phyloP scores from a whole-genome alignment of 1,140 invertebrate genomes.

The Laupala kohalensis region DNA sequence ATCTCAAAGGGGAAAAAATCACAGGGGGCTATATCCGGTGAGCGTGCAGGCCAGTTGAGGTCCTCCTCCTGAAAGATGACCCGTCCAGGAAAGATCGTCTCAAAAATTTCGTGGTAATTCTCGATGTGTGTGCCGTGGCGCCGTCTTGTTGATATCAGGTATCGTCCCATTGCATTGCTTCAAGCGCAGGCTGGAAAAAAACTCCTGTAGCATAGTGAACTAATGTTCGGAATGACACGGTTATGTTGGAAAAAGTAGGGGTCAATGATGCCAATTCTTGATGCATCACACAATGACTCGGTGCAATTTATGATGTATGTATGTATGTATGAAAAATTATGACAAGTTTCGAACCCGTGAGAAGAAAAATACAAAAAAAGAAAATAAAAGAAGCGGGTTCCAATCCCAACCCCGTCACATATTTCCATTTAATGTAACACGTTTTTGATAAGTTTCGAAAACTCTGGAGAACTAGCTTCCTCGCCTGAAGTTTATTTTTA shows the following conservation, averaged over 20 bases:
- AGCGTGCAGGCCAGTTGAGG: slow-evolving; percentile 5
- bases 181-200: slow-evolving; percentile 13
- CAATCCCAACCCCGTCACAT: too few species aligned
- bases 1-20: background rate
- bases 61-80: slow-evolving; percentile 1
- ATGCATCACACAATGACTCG: too few species aligned
- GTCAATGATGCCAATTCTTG: slow-evolving; percentile 3
- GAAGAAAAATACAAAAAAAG: too few species aligned
- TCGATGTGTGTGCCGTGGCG: background rate
- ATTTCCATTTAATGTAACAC: too few species aligned
- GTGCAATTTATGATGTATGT: too few species aligned
- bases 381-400: too few species aligned
- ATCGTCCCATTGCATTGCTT: background rate
- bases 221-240: slow-evolving; percentile 3
- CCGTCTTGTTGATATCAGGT: background rate
- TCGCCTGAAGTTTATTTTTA: too few species aligned
- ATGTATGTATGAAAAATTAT: too few species aligned
- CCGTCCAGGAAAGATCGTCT: slow-evolving; percentile 3
- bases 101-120: background rate
- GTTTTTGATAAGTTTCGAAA: too few species aligned
- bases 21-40: background rate
- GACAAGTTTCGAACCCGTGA: too few species aligned
- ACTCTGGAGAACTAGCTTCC: too few species aligned
- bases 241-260: slow-evolving; percentile 10
- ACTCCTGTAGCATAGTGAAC: slow-evolving; percentile 4